phyloP scores from a whole-genome alignment of 2,888 invertebrate species.

The Dermolepida albohirtum region DNA sequence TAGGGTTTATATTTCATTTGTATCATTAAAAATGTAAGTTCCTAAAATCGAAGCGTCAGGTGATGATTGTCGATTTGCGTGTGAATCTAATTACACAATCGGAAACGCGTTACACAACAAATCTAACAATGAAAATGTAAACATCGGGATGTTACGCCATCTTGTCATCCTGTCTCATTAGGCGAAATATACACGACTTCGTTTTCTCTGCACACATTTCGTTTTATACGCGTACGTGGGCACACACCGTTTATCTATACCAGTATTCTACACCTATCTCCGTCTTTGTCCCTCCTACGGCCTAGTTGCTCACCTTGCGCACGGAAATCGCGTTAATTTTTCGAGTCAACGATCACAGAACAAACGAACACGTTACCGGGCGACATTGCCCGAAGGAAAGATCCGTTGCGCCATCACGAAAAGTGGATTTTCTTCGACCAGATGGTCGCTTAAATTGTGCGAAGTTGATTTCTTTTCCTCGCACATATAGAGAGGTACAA shows the following conservation, averaged over 20 bases:
- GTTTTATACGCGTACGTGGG: constrained; percentile 3
- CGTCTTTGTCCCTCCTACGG: neutral
- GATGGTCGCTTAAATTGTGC: constrained; percentile 9
- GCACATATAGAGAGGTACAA: neutral
- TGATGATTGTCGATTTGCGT: too few species aligned
- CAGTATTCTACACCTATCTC: neutral
- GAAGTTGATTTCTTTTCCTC: neutral
- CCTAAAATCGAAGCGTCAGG: too few species aligned
- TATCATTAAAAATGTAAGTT: too few species aligned
- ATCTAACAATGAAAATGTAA: constrained; percentile 13
- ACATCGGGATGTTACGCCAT: constrained; percentile 10
- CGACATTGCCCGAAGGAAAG: neutral
- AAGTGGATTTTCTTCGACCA: constrained; percentile 10
- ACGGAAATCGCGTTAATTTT: constrained; percentile 12
- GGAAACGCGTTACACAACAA: constrained; percentile 13
- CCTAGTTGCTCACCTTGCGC: constrained; percentile 18
- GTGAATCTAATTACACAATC: constrained; percentile 8
- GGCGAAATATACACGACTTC: constrained; percentile 1
- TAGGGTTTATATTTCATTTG: too few species aligned
- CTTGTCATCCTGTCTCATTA: constrained; percentile 14
- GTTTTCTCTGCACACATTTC: neutral
- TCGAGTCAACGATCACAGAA: constrained; percentile 9
- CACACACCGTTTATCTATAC: neutral
- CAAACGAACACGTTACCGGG: constrained; percentile 1
- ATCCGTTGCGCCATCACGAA: constrained; percentile 2